Evolutionary conservation across 2,113 vertebrate species (phyloP).

Genomic region (Peromyscus maniculatus): DNA sequence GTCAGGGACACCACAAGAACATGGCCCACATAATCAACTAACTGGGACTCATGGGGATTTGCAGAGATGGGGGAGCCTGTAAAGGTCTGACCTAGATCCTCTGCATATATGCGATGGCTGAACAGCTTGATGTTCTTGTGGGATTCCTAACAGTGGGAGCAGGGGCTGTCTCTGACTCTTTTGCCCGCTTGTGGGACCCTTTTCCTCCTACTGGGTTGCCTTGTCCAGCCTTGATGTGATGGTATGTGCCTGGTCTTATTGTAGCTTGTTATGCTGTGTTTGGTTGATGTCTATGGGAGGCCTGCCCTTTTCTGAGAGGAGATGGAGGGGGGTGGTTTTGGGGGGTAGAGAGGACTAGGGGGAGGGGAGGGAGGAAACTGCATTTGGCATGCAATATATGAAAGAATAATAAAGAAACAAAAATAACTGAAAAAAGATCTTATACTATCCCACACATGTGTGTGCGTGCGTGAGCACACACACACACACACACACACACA

Average conservation of each 20-base stretch:
- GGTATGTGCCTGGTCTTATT: too few relatives aligned
- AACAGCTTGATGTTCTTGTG: background rate
- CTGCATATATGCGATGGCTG: background rate
- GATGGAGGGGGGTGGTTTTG: background rate
- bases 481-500: too few relatives aligned
- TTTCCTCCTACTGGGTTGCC: background rate
- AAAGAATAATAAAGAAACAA: background rate
- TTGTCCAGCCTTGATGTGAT: too few relatives aligned
- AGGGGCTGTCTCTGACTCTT: too few relatives aligned
- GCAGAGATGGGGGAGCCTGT: background rate
- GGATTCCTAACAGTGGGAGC: too few relatives aligned
- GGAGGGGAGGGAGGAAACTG: too few relatives aligned
- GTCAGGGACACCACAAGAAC: background rate
- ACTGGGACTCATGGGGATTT: background rate
- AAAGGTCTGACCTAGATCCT: background rate
- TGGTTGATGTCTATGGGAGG: too few relatives aligned
- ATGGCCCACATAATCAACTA: background rate
- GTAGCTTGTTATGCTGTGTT: too few relatives aligned
- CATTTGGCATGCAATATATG: too few relatives aligned
- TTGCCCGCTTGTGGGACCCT: background rate
- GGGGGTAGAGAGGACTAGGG: background rate
- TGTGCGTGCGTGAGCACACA: fast-evolving
- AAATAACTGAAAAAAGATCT: background rate
- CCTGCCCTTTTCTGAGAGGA: too few relatives aligned
- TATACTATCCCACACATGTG: too few relatives aligned